Evolutionary conservation across 2,888 invertebrate species (phyloP).

Genomic region (Balanococcus diminutus): DNA sequence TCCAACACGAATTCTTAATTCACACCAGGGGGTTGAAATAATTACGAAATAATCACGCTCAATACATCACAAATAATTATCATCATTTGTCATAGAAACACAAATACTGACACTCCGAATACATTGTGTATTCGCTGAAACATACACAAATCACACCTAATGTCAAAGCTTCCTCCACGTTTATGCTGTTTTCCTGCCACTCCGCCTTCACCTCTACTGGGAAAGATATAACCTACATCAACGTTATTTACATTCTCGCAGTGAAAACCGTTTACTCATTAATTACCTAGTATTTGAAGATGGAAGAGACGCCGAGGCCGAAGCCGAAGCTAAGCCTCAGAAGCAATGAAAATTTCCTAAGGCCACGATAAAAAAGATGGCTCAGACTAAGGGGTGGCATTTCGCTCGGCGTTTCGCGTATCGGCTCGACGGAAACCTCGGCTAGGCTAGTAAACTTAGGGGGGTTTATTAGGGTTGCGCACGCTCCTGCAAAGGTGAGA

Average conservation of each 20-base stretch:
- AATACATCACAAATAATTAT: not conserved
- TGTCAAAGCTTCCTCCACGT: not conserved
- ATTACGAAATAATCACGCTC: not conserved
- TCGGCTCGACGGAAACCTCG: slow-evolving; percentile 11
- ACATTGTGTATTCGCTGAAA: not conserved
- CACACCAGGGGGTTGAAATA: too few relatives aligned
- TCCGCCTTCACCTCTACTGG: not conserved
- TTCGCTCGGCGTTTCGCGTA: not conserved
- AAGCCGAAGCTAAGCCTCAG: not conserved
- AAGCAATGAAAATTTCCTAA: slow-evolving; percentile 22
- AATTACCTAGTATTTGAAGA: not conserved
- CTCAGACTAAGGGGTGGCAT: not conserved
- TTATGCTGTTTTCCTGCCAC: not conserved
- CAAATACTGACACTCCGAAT: too few relatives aligned
- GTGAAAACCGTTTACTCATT: slow-evolving; percentile 36
- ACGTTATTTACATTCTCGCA: slow-evolving; percentile 44
- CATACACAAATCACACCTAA: not conserved
- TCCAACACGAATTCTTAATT: too few relatives aligned
- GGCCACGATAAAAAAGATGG: slow-evolving; percentile 4
- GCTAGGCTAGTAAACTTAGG: not conserved
- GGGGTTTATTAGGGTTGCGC: slow-evolving; percentile 48
- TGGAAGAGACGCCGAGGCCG: not conserved
- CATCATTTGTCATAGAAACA: not conserved
- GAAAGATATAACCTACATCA: not conserved
- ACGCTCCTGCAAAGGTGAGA: slow-evolving; percentile 54